Percentiles rank a stretch among this genome's conserved stretches.
These are phyloP conservation scores for Dryoscopus gambensis DNA, from an alignment of 2,113 vertebrate species.

Conservation along the genomic window DNA sequence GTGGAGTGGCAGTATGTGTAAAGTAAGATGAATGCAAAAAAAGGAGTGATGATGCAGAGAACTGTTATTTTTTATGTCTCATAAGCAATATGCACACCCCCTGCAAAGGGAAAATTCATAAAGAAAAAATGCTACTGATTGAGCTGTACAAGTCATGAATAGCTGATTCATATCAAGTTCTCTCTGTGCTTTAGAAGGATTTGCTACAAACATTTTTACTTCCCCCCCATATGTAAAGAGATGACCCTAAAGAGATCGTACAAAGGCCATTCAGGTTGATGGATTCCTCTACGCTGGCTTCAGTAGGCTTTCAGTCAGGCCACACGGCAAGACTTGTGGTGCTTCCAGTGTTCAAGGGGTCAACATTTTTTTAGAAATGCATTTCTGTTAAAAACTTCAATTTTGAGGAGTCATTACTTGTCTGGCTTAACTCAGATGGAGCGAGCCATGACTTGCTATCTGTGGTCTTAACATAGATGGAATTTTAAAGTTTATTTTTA, in stretches of 20 bases:
- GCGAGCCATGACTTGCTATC: not conserved
- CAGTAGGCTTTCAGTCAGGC: not conserved
- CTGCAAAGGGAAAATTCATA: not conserved
- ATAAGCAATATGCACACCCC: not conserved
- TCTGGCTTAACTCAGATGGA: not conserved
- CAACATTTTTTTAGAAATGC: not conserved
- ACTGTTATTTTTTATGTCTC: not conserved
- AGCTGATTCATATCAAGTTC: not conserved
- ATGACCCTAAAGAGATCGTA: not conserved
- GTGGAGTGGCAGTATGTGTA: not conserved
- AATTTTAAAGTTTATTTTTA: not conserved
- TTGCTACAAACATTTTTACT: not conserved
- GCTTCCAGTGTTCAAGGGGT: not conserved
- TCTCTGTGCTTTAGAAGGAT: not conserved
- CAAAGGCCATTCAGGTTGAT: not conserved
- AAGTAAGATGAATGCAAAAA: not conserved
- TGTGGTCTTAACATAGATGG: not conserved
- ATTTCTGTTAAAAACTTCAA: not conserved
- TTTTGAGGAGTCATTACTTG: not conserved
- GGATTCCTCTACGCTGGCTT: not conserved
- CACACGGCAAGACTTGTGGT: not conserved
- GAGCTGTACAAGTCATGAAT: not conserved
- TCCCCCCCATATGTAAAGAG: not conserved
- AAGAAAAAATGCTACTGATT: not conserved
- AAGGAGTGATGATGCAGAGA: not conserved